These are phyloP conservation scores for Epizoanthus stellaris DNA, from an alignment of 92 coral and sea anemone species.

Conservation along the genomic window DNA sequence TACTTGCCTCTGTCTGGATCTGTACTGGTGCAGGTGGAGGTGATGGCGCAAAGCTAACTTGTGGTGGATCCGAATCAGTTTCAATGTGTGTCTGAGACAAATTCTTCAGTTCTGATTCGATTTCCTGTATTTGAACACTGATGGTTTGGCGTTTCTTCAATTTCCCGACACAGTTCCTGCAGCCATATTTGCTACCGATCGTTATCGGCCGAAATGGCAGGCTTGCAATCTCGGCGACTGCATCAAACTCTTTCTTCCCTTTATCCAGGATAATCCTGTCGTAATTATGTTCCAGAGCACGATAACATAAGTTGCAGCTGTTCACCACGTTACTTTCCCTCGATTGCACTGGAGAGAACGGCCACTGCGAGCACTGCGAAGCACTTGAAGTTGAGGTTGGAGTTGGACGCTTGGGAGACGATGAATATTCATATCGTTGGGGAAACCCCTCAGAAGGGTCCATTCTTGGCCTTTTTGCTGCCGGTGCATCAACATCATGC, in stretches of 20 bases:
- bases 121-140: neutral
- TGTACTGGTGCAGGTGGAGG: too few relatives aligned
- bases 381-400: neutral
- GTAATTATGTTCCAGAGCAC: neutral
- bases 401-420: neutral
- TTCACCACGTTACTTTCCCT: neutral
- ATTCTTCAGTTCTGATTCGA: constrained; percentile 1
- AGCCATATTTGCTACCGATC: neutral
- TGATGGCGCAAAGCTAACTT: too few relatives aligned
- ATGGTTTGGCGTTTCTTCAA: neutral
- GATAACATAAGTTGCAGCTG: constrained; percentile 7
- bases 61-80: too few relatives aligned
- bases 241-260: constrained; percentile 8
- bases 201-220: neutral
- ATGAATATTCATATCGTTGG: neutral
- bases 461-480: neutral
- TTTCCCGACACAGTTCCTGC: neutral
- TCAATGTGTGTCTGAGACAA: neutral
- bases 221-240: constrained; percentile 9
- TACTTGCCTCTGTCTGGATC: too few relatives aligned
- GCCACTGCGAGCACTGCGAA: neutral
- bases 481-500: neutral
- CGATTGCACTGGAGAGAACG: neutral
- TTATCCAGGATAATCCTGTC: neutral
- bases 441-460: neutral